These are phyloP conservation scores for Venturia canescens DNA, from an alignment of 1,140 invertebrate species.

Conservation along the genomic window DNA sequence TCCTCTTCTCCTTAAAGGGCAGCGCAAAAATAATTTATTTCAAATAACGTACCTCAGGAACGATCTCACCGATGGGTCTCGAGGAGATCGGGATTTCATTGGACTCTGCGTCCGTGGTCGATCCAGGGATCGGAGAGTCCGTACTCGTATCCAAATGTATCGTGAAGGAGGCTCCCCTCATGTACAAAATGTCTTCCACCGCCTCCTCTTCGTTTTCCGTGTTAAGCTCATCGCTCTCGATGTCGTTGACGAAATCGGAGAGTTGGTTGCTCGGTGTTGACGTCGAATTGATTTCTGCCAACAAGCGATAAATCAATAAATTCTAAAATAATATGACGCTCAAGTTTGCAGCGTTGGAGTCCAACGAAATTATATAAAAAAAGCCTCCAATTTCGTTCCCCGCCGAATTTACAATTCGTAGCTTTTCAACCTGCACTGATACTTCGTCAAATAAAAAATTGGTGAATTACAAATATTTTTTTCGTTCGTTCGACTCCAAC, in stretches of 20 bases:
- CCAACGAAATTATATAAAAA: too few relatives aligned
- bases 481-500: too few relatives aligned
- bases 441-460: too few relatives aligned
- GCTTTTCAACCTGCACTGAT: too few relatives aligned
- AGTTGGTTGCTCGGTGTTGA: constrained; percentile 75
- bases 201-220: constrained; percentile 74
- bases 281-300: constrained; percentile 86
- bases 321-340: neutral
- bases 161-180: constrained; percentile 89
- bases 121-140: constrained; percentile 62
- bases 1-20: too few relatives aligned
- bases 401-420: too few relatives aligned
- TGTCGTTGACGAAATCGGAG: constrained; percentile 60
- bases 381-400: too few relatives aligned
- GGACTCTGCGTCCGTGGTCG: constrained; percentile 61
- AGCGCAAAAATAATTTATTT: too few relatives aligned
- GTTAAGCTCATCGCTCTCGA: constrained; percentile 66
- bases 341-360: too few relatives aligned
- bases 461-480: too few relatives aligned
- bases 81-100: constrained; percentile 56
- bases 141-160: constrained; percentile 80
- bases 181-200: constrained; percentile 86
- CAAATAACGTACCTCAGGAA: neutral
- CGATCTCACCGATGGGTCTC: neutral
- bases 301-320: neutral